Base-by-base conservation (phyloP, 1,140 invertebrate genomes). In the Nasonia vitripennis region DNA sequence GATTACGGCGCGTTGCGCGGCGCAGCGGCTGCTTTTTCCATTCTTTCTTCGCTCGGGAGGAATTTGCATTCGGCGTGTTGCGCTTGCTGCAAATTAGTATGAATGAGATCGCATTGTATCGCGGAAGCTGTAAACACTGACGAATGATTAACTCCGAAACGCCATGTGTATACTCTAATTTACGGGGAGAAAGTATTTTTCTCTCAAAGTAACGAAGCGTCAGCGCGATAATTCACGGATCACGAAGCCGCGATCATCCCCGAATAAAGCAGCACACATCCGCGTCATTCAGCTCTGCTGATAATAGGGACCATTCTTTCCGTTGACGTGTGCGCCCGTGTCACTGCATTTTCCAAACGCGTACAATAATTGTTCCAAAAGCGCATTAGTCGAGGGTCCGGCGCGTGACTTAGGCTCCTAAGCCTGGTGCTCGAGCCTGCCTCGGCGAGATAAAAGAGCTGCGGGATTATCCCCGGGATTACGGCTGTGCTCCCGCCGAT, bases 361-460 rank as follows among this genome's bases (percentile, higher is more conserved):
- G 51, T 62, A 62, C 23, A 78, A 78, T 78, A 62, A 78, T 62
- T 78, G 77, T 78, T 62, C 77, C 6, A 62, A 77, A 48, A 34
- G 23, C 77, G 51, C 23, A 62, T 78, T 78, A 78, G 23, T 41
- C 11, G 10, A 12, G 10, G 37, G 41, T 45, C 17, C 74, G n/a
- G 20, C 74, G 41, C 23, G 74, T 77, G 74, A 77, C 41, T 48
- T 77, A 17, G 45, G 41, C 41, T 77, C 51, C 41, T 77, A 77
- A 77, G 41, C 74, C 55, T n/a, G 5, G 55, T 14, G 1, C 48
- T n/a, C 37, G 2, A 23, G 41, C 2, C 41, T 77, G 74, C 20
- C 34, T 45, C 3, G 20, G 37, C 0, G 74, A 77, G 74, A 77
- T 77, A 77, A 77, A 77, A 77, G 74, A 51, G 51, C 48, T 2